A percentile compares a stretch with the other conserved stretches of the same genome.
phyloP scores from a whole-genome alignment of 2,888 invertebrate species.

The Ypsolopha sequella region DNA sequence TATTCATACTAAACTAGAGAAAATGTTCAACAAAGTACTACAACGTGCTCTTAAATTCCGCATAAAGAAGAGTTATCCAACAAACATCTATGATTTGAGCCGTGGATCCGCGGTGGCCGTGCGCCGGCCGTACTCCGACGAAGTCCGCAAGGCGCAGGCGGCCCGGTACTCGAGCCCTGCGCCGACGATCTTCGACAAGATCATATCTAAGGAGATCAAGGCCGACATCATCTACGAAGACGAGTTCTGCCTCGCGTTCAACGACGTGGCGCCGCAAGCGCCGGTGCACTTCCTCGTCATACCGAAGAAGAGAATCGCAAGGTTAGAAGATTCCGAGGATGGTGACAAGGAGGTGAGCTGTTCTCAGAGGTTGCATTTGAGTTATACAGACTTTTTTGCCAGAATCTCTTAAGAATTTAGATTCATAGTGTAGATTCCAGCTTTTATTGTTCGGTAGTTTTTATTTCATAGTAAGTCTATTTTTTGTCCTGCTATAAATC shows the following conservation, averaged over 20 bases:
- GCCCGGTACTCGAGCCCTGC: conserved; percentile 12
- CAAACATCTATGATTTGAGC: conserved; percentile 57
- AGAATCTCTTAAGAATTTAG: too few relatives aligned
- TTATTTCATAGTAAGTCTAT: too few relatives aligned
- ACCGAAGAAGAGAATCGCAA: conserved; percentile 79
- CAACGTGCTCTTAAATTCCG: conserved; percentile 59
- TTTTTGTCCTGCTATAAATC: too few relatives aligned
- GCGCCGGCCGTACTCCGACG: conserved; percentile 49
- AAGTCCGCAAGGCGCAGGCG: conserved; percentile 48
- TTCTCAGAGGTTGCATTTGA: background rate
- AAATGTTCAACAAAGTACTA: conserved; percentile 62
- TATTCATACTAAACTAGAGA: conserved; percentile 12
- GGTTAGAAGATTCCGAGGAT: conserved; percentile 70
- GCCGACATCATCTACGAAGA: conserved; percentile 88
- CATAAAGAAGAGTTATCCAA: conserved; percentile 54
- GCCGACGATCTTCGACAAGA: conserved; percentile 80
- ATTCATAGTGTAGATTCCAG: too few relatives aligned
- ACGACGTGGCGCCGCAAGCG: conserved; percentile 84
- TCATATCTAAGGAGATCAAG: conserved; percentile 81
- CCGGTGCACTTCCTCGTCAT: conserved; percentile 89
- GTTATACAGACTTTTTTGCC: too few relatives aligned
- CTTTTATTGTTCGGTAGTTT: too few relatives aligned
- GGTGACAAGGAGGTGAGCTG: conserved; percentile 71
- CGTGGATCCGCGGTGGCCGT: conserved; percentile 51
- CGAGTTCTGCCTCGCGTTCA: conserved; percentile 83